Base-by-base conservation (phyloP, 2,888 invertebrate genomes). In the Acholoe squamosa region DNA sequence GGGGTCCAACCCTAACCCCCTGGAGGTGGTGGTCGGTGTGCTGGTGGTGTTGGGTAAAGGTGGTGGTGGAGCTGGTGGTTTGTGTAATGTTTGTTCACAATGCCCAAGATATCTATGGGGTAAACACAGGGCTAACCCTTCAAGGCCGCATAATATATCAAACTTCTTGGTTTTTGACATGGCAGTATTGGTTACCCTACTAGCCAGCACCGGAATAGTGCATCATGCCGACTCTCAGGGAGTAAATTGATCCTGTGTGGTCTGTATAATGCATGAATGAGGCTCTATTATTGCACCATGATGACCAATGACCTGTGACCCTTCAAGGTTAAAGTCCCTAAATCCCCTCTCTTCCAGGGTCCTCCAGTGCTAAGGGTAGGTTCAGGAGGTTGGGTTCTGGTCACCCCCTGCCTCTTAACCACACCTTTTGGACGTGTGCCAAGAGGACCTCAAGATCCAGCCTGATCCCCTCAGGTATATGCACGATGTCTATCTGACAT, bases 61-160 rank as follows among this genome's bases (percentile, higher is more conserved):
- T 71, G 5, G 3, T 71, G 71, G 71, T 5, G 71, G 71, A 28
- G 71, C 31, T 71, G 67, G 67, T 67, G 71, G 71, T 71, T 71
- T 71, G 71, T 71, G 71, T 71, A 71, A 71, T 71, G 71, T 71
- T 71, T 71, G 71, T 71, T 71, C 71, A n/a, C 71, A 71, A 28
- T 22, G 71, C 71, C 25, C 71, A 71, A 25, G n/a, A 25, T 28
- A 25, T 71, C 71, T 25, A 28, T 14, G 28, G 25, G 25, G 14
- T 71, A 71, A 71, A 71, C 71, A 71, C 61, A 0, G 19, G 61
- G 7, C 19, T n/a, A n/a, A n/a, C n/a, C n/a, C n/a, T n/a, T n/a
- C n/a, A n/a, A n/a, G n/a, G n/a, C n/a, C n/a, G n/a, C n/a, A n/a
- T n/a, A n/a, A n/a, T n/a, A n/a, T n/a, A n/a, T n/a, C n/a, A n/a